phyloP scores from a whole-genome alignment of 2,888 invertebrate species.

The Conus canariensis region DNA sequence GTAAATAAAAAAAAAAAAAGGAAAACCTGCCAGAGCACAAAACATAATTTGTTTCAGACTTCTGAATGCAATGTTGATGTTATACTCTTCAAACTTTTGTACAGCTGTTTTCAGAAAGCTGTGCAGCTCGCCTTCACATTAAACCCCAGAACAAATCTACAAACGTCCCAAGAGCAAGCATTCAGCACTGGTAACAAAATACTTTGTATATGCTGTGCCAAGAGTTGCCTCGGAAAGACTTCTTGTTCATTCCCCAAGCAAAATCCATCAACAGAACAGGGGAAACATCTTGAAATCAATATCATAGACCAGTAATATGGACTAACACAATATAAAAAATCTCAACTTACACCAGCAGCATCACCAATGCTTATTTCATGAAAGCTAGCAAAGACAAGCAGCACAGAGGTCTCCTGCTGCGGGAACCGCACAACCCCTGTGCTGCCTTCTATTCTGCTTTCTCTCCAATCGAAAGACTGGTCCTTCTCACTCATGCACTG shows the following conservation, averaged over 20 bases:
- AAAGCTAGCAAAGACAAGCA: neutral
- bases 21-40: neutral
- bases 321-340: neutral
- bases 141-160: neutral
- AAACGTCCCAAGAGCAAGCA: neutral
- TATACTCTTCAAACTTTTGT: neutral
- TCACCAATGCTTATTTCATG: neutral
- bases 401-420: neutral
- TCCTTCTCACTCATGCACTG: neutral
- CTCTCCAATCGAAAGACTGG: neutral
- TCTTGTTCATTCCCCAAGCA: neutral
- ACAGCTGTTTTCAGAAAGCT: no score
- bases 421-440: neutral
- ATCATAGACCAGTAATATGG: neutral
- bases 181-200: conserved; percentile 4
- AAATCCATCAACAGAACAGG: conserved; percentile 1
- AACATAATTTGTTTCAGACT: neutral
- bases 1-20: neutral
- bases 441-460: neutral
- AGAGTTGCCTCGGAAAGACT: conserved; percentile 15
- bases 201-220: neutral
- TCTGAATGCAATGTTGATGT: neutral
- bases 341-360: conserved; percentile 14
- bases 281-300: neutral
- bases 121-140: neutral